A percentile compares a stretch with the other conserved stretches of the same genome.
Evolutionary conservation across 2,888 invertebrate genomes (phyloP).

Genomic region (Drosophila anceps): DNA sequence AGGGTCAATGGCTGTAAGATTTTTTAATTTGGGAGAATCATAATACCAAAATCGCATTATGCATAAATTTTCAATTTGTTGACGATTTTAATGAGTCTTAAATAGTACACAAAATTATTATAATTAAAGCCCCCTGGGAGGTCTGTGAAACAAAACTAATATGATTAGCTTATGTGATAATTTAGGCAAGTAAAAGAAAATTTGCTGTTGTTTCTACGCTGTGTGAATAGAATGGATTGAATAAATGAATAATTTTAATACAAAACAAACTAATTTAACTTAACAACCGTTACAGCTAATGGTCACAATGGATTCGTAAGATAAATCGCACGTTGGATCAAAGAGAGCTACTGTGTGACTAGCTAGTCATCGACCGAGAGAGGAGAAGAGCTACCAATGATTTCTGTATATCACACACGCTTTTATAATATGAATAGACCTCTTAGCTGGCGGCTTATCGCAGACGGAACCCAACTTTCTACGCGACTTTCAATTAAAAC

Average conservation of each 20-base stretch:
- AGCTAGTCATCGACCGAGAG: background rate
- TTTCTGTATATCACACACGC: conserved; percentile 39
- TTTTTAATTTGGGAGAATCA: conserved; percentile 13
- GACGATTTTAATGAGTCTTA: conserved; percentile 24
- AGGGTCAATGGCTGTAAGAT: conserved; percentile 47
- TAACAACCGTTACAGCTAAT: conserved; percentile 64
- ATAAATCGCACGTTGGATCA: conserved; percentile 30
- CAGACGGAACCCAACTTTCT: conserved; percentile 56
- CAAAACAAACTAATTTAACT: conserved; percentile 38
- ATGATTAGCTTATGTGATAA: conserved; percentile 59
- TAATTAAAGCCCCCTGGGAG: conserved; percentile 41
- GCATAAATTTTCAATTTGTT: conserved; percentile 17
- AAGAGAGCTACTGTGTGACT: conserved; percentile 61
- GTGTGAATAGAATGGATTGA: conserved; percentile 26
- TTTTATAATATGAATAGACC: conserved; percentile 57
- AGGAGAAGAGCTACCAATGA: conserved; percentile 1
- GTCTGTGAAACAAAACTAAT: conserved; percentile 28
- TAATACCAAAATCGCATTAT: conserved; percentile 14
- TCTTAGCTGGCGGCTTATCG: conserved; percentile 32
- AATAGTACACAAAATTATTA: conserved; percentile 36
- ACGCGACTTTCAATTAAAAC: conserved; percentile 64
- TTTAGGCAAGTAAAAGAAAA: conserved; percentile 47
- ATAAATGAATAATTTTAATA: conserved; percentile 63
- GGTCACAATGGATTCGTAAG: conserved; percentile 47
- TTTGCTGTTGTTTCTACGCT: conserved; percentile 13